phyloP scores from a whole-genome alignment of 2,888 invertebrate genomes.

The Calameuta pallipes region DNA sequence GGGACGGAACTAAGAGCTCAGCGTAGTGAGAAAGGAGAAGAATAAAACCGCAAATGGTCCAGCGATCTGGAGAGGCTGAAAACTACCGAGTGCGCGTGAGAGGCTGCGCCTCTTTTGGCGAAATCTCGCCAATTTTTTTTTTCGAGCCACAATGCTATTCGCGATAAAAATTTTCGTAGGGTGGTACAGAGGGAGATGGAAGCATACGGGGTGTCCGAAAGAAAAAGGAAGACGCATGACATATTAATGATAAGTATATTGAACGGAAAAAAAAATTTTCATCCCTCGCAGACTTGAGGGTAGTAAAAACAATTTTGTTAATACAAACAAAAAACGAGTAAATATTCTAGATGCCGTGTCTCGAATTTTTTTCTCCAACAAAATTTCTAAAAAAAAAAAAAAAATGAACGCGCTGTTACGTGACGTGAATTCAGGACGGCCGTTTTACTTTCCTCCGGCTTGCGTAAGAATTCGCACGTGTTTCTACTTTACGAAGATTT shows the following conservation, averaged over 20 bases:
- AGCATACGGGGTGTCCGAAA: not conserved
- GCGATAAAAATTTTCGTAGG: not conserved
- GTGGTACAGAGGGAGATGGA: not conserved
- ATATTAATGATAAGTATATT: too few relatives aligned
- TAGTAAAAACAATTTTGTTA: not conserved
- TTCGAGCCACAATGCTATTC: not conserved
- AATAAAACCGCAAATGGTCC: constrained; percentile 7
- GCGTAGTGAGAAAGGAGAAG: not conserved
- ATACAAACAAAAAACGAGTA: not conserved
- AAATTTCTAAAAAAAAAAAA: not conserved
- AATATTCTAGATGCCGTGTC: not conserved
- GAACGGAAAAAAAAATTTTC: not conserved
- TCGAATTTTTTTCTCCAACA: not conserved
- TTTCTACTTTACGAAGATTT: not conserved
- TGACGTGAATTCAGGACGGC: not conserved
- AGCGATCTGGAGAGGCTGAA: not conserved
- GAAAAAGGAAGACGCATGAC: not conserved
- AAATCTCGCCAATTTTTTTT: not conserved
- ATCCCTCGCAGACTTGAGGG: not conserved
- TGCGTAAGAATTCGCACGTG: not conserved
- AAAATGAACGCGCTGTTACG: not conserved
- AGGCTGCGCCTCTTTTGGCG: not conserved
- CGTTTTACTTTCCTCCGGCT: not conserved
- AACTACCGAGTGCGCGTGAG: not conserved
- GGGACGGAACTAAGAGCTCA: not conserved